Conservation (phyloP, 2,113 vertebrate species). For the Xerus inauris region DNA sequence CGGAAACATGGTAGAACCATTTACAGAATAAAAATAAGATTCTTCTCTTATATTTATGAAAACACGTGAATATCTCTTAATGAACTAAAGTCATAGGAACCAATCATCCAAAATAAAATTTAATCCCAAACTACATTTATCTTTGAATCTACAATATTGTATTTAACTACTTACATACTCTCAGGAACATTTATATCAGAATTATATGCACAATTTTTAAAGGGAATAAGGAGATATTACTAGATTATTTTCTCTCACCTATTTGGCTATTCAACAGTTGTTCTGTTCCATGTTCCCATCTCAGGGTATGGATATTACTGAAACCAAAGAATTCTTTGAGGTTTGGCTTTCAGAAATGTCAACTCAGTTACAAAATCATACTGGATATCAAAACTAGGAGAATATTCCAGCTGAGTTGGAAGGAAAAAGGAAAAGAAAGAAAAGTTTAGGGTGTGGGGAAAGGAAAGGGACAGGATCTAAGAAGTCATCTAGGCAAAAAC, state of each 20-base stretch:
- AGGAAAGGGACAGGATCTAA: neutral
- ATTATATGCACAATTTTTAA: neutral
- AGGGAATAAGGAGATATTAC: neutral
- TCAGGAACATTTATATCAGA: neutral
- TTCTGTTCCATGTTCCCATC: neutral
- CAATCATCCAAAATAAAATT: conserved; percentile 32
- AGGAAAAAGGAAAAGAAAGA: neutral
- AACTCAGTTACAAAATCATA: neutral
- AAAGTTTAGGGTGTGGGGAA: neutral
- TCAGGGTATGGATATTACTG: neutral
- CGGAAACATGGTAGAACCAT: neutral
- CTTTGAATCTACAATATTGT: neutral
- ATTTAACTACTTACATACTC: neutral
- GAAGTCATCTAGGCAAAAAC: neutral
- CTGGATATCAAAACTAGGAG: neutral
- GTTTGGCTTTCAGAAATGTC: neutral
- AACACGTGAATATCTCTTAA: neutral
- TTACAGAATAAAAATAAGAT: neutral
- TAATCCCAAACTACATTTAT: neutral
- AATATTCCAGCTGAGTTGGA: neutral
- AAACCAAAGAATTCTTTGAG: neutral
- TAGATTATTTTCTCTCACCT: neutral
- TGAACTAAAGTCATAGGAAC: neutral
- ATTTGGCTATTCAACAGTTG: neutral
- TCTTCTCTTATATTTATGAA: neutral